Evolutionary conservation across 2,797 vertebrate species (phyloP), one percentile per base, ranked within the genome.

Genomic region (Psittacula derbiana): DNA sequence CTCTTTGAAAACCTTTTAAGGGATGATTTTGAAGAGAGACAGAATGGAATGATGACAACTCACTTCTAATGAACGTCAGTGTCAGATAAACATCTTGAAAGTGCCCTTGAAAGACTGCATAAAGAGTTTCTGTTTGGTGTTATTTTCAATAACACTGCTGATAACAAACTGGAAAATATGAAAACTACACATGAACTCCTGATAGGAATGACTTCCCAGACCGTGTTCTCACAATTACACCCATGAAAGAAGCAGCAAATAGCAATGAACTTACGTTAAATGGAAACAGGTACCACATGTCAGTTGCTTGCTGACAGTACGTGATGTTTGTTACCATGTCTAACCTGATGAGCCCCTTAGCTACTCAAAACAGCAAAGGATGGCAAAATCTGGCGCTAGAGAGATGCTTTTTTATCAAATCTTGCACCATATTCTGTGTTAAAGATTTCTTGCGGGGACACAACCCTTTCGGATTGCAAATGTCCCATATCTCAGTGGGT

Each of bases 1-100:
- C 31, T 84, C 62, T 21, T 80, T 49, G 86, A 50, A 94, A 96
- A 38, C 57, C 84, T 86, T 87, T 92, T 79, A 85, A 83, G 61
- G 64, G 67, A 58, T 30, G 53, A 86, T 83, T 95, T 94, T 71
- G 55, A 84, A 92, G 70, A 74, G 62, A 50, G 0, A 0, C 4
- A 86, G 93, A 95, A 81, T 28, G 41, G 64, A 84, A 92, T 11
- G 46, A 72, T 74, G 65, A 36, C 46, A 72, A 41, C 75, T 78
- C 5, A 7, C 53, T 79, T 70, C 85, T 86, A 83, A 92, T 33
- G 71, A 89, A 82, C 72, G 84, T 50, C 10, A 10, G 66, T 33
- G 67, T 36, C 92, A 82, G 70, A 66, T 50, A 79, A 92, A 84
- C 76, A 52, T 62, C 86, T 90, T 69, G 10, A 79, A 92, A 92